Conservation (phyloP, 1,140 invertebrate species). For the Calosoma granatense region DNA sequence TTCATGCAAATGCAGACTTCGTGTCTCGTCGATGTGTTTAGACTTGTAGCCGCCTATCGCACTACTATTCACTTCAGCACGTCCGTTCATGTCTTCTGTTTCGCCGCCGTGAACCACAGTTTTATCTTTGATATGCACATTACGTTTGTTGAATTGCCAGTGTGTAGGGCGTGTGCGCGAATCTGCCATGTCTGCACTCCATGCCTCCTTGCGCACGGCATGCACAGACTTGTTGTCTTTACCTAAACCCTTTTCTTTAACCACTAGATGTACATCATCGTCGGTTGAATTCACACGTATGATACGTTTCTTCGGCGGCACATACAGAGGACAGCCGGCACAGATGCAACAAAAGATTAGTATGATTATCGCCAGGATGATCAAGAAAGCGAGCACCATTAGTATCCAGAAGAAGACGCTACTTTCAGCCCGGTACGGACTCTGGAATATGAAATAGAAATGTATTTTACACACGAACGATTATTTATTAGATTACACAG, state of each 20-base stretch:
- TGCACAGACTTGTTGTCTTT: conserved; percentile 55
- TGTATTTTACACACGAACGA: neutral
- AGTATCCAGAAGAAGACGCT: conserved; percentile 58
- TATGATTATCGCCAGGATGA: conserved; percentile 57
- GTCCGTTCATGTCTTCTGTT: neutral
- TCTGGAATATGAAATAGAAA: conserved; percentile 38
- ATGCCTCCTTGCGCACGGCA: conserved; percentile 56
- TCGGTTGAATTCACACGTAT: conserved; percentile 62
- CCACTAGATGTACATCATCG: conserved; percentile 51
- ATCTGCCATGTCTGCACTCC: conserved; percentile 60
- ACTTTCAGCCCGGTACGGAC: conserved; percentile 55
- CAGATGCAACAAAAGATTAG: conserved; percentile 71
- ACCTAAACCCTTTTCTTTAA: conserved; percentile 40
- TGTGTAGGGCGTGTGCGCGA: conserved; percentile 51
- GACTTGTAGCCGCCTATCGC: neutral
- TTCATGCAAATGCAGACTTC: conserved; percentile 25
- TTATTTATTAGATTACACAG: neutral
- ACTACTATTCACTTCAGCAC: neutral
- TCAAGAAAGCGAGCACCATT: conserved; percentile 58
- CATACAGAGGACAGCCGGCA: conserved; percentile 69
- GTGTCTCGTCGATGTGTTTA: conserved; percentile 11
- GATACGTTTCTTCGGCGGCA: conserved; percentile 63
- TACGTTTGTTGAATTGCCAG: conserved; percentile 63
- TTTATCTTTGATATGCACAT: conserved; percentile 38
- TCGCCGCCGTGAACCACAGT: conserved; percentile 11